A percentile compares a stretch with the other conserved stretches of the same genome.
Conservation (phyloP, 2,797 vertebrate species). For the Hephaestus fuliginosus region DNA sequence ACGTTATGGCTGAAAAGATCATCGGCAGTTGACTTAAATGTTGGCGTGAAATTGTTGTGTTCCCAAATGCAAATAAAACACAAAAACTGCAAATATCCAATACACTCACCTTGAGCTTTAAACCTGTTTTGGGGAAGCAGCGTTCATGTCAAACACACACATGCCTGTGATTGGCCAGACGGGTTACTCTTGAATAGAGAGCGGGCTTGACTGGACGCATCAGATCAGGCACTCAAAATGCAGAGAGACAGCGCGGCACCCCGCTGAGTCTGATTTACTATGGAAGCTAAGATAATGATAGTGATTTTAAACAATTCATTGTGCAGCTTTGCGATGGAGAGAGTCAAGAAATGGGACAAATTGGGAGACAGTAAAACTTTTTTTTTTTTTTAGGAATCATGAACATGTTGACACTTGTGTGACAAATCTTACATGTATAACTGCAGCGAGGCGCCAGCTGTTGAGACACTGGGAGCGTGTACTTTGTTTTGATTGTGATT, state of each 20-base stretch:
- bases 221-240: not conserved
- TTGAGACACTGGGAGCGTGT: not conserved
- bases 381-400: conserved; percentile 11
- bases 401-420: conserved; percentile 26
- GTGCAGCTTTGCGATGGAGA: conserved; percentile 4
- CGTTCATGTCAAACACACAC: not conserved
- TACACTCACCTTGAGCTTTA: not conserved
- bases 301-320: not conserved
- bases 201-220: not conserved
- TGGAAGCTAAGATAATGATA: not conserved
- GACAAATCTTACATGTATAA: conserved; percentile 10
- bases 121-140: conserved; percentile 3
- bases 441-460: not conserved
- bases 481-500: conserved; percentile 23
- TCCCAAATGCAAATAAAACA: not conserved
- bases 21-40: not conserved
- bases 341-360: conserved; percentile 1
- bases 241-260: not conserved
- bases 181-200: conserved; percentile 7
- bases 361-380: not conserved
- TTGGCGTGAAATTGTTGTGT: not conserved
- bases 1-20: not conserved
- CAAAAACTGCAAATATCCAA: not conserved
- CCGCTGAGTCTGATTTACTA: not conserved
- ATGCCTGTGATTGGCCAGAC: not conserved